Base-by-base conservation (phyloP, 2,797 vertebrate genomes). In the Alexandromys oeconomus region DNA sequence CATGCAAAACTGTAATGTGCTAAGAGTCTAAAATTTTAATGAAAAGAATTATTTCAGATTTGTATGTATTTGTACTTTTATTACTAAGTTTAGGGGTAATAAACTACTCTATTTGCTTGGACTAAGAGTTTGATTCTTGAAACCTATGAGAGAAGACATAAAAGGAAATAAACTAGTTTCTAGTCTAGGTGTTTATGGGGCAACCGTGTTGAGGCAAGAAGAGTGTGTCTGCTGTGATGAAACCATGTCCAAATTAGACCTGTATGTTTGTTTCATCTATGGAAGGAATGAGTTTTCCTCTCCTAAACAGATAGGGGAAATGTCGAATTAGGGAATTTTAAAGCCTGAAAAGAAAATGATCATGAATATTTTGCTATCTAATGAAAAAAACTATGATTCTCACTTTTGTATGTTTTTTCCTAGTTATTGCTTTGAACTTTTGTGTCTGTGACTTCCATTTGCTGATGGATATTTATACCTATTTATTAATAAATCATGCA, bases 61-160 rank as follows among this genome's bases (percentile, higher is more conserved):
- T 96, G 76, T 34, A 48, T 96, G 29, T 89, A 92, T 76, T 96
- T 96, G 74, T 95, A 74, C 73, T 93, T 95, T 96, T 90, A 91
- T 91, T 97, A 95, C 89, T 80, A 91, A 93, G 90, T 93, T 91
- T 94, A 88, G 65, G 48, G 86, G 61, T 67, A 96, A 81, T 69
- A 97, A 81, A 87, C 46, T 37, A 65, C 15, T 95, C 51, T 34
- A 73, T 96, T 89, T 95, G 95, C 93, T 94, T 97, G 87, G 34
- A 92, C 21, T 89, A 82, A 94, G 89, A 93, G 81, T 97, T 98
- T 96, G 84, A 92, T 61, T 96, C 93, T 97, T 96, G 69, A 43
- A 96, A 92, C 43, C 69, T 27, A 34, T 15, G 31, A 95, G 63
- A 92, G 71, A 73, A 91, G 86, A 92, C 93, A 48, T 76, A 48